Conservation (phyloP, 2,113 vertebrate genomes). For the Accipiter cooperii region DNA sequence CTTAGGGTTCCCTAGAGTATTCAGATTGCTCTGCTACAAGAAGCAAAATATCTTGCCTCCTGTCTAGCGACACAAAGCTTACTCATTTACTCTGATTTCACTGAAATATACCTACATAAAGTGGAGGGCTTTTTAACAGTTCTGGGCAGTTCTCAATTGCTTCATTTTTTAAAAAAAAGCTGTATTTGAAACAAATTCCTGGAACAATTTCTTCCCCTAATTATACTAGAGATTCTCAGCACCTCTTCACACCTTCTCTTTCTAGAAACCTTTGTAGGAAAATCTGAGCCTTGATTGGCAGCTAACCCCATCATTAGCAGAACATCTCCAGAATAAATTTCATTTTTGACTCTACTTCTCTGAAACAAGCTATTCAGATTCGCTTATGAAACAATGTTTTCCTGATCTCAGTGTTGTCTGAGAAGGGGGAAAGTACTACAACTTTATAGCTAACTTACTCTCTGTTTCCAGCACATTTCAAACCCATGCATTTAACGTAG, state of each 20-base stretch:
- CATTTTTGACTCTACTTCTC: neutral
- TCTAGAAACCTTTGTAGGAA: neutral
- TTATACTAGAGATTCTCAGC: neutral
- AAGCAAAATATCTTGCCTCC: neutral
- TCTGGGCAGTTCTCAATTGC: neutral
- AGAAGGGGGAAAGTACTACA: neutral
- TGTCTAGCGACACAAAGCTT: neutral
- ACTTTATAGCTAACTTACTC: neutral
- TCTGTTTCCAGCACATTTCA: neutral
- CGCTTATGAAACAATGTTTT: neutral
- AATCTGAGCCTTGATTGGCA: neutral
- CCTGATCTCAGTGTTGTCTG: neutral
- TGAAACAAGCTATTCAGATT: neutral
- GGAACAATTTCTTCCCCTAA: neutral
- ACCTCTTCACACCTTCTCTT: neutral
- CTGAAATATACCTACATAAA: neutral
- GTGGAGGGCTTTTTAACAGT: neutral
- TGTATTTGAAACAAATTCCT: neutral
- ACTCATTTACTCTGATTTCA: neutral
- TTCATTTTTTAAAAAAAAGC: neutral
- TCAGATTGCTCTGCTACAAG: neutral
- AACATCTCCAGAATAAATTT: neutral
- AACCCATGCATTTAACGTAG: neutral
- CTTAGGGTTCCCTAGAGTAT: neutral
- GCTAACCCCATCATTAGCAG: neutral